Percentiles rank a stretch among this genome's conserved stretches.
Evolutionary conservation across 2,113 vertebrate genomes (phyloP).

Genomic region (Charadrius vociferus): DNA sequence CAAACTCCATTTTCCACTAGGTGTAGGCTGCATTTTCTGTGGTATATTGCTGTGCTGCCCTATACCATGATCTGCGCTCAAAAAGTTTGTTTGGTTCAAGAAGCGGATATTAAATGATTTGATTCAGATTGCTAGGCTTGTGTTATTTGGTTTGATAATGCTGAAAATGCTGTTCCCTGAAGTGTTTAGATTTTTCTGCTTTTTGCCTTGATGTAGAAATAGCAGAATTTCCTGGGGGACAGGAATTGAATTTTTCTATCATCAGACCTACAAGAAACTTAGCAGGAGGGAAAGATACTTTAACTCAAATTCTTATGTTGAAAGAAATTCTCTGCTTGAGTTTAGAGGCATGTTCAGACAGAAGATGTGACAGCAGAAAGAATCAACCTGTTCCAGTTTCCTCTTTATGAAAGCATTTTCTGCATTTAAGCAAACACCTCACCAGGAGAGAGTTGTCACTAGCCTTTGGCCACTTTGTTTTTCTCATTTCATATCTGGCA

Average conservation of each 20-base stretch:
- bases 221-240: neutral
- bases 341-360: neutral
- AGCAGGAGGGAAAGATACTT: neutral
- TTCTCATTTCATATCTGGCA: neutral
- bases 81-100: neutral
- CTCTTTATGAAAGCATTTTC: neutral
- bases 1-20: neutral
- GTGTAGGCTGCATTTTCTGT: neutral
- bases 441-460: neutral
- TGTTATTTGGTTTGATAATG: slow-evolving; percentile 1
- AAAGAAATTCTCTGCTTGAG: neutral
- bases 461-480: neutral
- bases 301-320: neutral
- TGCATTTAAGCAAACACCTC: neutral
- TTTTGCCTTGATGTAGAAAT: neutral
- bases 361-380: neutral
- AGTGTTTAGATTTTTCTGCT: neutral
- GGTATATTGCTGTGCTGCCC: neutral
- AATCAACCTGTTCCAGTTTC: neutral
- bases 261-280: neutral
- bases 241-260: neutral
- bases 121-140: neutral
- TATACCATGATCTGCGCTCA: neutral
- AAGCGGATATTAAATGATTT: neutral
- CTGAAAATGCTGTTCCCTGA: neutral